Percentiles rank a stretch among this genome's conserved stretches.
Evolutionary conservation across 1,140 invertebrate species (phyloP).

Genomic region (Hydropsyche tenuis): DNA sequence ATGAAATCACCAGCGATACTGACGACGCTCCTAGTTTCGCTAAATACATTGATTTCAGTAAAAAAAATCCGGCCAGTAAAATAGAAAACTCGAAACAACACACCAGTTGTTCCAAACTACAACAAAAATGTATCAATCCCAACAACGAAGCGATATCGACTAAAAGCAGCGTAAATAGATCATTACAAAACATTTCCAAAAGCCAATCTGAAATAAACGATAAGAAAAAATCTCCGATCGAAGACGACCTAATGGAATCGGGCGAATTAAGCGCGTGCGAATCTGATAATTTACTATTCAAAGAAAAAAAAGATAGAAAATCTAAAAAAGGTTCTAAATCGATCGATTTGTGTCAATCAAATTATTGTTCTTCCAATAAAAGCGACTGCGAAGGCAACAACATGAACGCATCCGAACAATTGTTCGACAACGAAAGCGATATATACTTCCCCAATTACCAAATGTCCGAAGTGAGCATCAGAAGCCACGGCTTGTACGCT

Average conservation of each 20-base stretch:
- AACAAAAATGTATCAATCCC: slow-evolving; percentile 32
- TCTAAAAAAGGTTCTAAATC: slow-evolving; percentile 52
- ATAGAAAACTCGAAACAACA: slow-evolving; percentile 46
- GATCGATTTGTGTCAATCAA: slow-evolving; percentile 51
- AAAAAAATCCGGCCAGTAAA: slow-evolving; percentile 11
- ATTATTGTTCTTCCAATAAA: slow-evolving; percentile 48
- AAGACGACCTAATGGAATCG: slow-evolving; percentile 33
- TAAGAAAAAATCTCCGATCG: slow-evolving; percentile 16
- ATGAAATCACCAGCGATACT: slow-evolving; percentile 60
- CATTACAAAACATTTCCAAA: slow-evolving; percentile 52
- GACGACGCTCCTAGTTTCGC: slow-evolving; percentile 57
- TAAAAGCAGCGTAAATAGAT: slow-evolving; percentile 42
- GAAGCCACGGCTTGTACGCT: slow-evolving; percentile 66
- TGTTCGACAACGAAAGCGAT: slow-evolving; percentile 65
- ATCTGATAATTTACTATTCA: slow-evolving; percentile 40
- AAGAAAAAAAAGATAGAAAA: slow-evolving; percentile 52
- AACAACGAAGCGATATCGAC: not conserved
- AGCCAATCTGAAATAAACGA: slow-evolving; percentile 4
- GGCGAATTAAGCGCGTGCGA: slow-evolving; percentile 34
- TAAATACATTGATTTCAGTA: slow-evolving; percentile 58
- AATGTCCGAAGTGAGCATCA: slow-evolving; percentile 68
- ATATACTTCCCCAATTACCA: slow-evolving; percentile 66
- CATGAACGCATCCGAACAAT: slow-evolving; percentile 58
- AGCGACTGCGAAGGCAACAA: slow-evolving; percentile 64
- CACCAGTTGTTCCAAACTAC: slow-evolving; percentile 46